Evolutionary conservation across 2,797 vertebrate species (phyloP), one percentile per base, ranked within the genome.

Genomic region (Coluber constrictor): DNA sequence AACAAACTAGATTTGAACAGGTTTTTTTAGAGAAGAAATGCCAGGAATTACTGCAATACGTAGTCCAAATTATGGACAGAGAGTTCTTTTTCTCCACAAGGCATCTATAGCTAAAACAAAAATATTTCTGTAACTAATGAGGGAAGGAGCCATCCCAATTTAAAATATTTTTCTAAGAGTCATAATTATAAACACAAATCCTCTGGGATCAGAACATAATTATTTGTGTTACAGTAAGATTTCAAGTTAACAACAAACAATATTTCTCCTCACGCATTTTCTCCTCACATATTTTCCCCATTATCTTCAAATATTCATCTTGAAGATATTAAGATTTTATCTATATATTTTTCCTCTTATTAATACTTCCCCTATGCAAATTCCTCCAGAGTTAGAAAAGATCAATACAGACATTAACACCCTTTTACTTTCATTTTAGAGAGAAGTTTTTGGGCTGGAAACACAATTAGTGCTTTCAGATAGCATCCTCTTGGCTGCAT

Each of bases 211-310:
- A 95, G 89, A 29, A 51, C 94, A 96, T 95, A 95, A 94, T 93
- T 93, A 90, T 92, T 37, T 92, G 91, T 93, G 92, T 96, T 96
- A 87, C 54, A 96, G 93, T 86, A 95, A 88, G 95, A 95, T 96
- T 96, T 96, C 87, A 95, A 95, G 93, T 95, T 95, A 96, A 96
- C 94, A 95, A 94, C 94, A 94, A 96, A 94, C 86, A 96, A 4
- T 87, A 92, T 95, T 93, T 96, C 94, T 93, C 79, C 43, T 83
- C 79, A 47, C 9, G 5, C 37, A 74, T 25, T 83, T 83, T 47
- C 20, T 16, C 18, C 9, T 83, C 79, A 47, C 9, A 4, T 20
- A 74, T 25, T 83, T 83, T 47, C 20, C 32, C 18, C 9, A 83
- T 83, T 83, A 83, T 83, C 20, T 83, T 79, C 4, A 11, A 79